Evolutionary conservation across 2,888 invertebrate species (phyloP), one percentile per base, ranked within the genome.

Genomic region (Lasioglossum leucozonium): DNA sequence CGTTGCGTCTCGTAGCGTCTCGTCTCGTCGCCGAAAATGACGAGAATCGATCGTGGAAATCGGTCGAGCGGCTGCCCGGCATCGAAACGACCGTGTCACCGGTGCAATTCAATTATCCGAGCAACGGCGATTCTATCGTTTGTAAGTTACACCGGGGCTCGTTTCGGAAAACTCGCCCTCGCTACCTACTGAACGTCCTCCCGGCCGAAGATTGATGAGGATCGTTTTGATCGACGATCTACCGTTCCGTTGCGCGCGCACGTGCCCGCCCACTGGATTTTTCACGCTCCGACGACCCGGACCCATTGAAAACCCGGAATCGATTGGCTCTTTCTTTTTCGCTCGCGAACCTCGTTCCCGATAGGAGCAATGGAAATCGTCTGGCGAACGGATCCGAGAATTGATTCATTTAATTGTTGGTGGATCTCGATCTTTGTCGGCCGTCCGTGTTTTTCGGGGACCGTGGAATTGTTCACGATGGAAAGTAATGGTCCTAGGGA

Each of bases 1-100:
- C n/a, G n/a, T n/a, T n/a, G n/a, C n/a, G n/a, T n/a, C n/a, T n/a
- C n/a, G n/a, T n/a, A n/a, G n/a, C n/a, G n/a, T n/a, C n/a, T n/a
- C 51, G 51, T 51, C 51, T 22, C 18, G 71, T 47, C 40, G 72
- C 30, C 4, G 69, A 74, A 82, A 80, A 74, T 81, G 47, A 80
- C 80, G 42, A 73, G 44, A 58, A 58, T 58, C 58, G 65, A 65
- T 65, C 65, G 65, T 65, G 65, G 34, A 65, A 18, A 65, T 65
- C 65, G 65, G 65, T 16, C 16, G 65, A 30, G 0, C 34, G 34
- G 34, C 16, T 65, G 30, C 8, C 65, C 65, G 18, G 30, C 30
- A 65, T 65, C 65, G 67, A 37, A 69, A 77, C 67, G 26, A 65
- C 22, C 44, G 74, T 74, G 58, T 58, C 40, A 51, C 74, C 58